Evolutionary conservation across 2,797 vertebrate species (phyloP), one percentile per base, ranked within the genome.

Genomic region (Eulemur coronatus): DNA sequence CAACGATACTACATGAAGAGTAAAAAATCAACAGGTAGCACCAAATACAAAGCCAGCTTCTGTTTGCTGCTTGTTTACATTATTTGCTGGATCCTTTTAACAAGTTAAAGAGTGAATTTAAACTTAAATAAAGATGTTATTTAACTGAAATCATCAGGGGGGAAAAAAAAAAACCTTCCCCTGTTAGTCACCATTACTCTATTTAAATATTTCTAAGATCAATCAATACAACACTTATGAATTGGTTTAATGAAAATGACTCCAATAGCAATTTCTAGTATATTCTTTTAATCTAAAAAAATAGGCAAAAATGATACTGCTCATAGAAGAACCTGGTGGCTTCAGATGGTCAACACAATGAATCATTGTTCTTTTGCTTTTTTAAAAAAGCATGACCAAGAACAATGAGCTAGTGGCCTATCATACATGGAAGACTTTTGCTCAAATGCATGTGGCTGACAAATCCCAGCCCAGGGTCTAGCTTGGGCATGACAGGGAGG

Each of bases 51-150:
- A 98, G 98, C 98, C 97, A 94, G 98, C 96, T 94, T 94, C 96
- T 95, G 97, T 94, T 97, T 92, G 96, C 97, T 94, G 98, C 98
- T 97, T 98, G 97, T 98, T 98, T 98, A 98, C 99, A 99, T 98
- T 97, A 99, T 98, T 98, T 97, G 98, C 98, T 98, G 97, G 98
- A 98, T 98, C 97, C 98, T 96, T 99, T 99, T 98, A 99, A 99
- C 98, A 98, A 98, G 98, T 96, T 97, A 98, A 98, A 85, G 94
- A 98, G 91, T 81, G 95, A 69, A 91, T 70, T 80, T 86, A 97
- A 41, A 41, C 41, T 41, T 41, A 41, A 41, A 41, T 41, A 41
- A 41, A 41, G 41, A 41, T 41, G 41, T 41, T 41, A 43, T 95
- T 84, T 97, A 98, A 97, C 97, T 98, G 96, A 91, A 97, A 95